These are phyloP conservation scores for Eufriesea mexicana DNA, from an alignment of 1,140 invertebrate genomes.

Conservation along the genomic window DNA sequence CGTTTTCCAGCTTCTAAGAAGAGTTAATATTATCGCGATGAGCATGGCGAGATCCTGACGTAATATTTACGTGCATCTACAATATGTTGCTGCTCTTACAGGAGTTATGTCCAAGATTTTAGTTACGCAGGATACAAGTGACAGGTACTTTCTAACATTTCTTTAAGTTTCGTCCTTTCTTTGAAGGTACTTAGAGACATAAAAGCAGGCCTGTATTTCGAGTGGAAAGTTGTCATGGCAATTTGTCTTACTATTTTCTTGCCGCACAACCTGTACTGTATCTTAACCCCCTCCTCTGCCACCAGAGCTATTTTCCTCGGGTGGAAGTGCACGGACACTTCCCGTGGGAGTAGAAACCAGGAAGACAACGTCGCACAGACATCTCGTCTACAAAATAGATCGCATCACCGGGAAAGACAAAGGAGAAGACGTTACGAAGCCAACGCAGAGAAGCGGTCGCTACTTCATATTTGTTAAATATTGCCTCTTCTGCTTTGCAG, in stretches of 20 bases:
- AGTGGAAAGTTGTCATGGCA: slow-evolving; percentile 21
- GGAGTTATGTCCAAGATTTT: not conserved
- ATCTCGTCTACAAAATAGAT: slow-evolving; percentile 47
- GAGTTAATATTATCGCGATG: not conserved
- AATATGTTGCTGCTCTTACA: not conserved
- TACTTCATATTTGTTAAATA: slow-evolving; percentile 22
- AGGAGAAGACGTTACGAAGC: slow-evolving; percentile 8
- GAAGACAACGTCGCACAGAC: slow-evolving; percentile 35
- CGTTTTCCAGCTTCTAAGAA: not conserved
- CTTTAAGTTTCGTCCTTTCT: slow-evolving; percentile 14
- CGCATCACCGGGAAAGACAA: slow-evolving; percentile 23
- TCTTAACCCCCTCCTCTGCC: not conserved
- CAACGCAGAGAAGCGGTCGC: not conserved
- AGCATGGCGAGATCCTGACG: not conserved
- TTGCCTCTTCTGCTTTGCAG: not conserved
- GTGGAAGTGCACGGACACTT: slow-evolving; percentile 30
- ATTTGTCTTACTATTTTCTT: slow-evolving; percentile 53
- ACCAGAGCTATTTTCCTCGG: slow-evolving; percentile 30
- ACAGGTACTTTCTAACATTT: not conserved
- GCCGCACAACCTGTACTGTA: slow-evolving; percentile 9
- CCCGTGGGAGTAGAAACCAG: slow-evolving; percentile 35
- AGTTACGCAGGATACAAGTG: not conserved
- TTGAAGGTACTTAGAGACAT: slow-evolving; percentile 29
- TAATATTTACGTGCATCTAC: not conserved
- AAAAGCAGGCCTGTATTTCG: slow-evolving; percentile 28